phyloP scores from a whole-genome alignment of 1,140 invertebrate species.

The Rhizoglyphus robini region DNA sequence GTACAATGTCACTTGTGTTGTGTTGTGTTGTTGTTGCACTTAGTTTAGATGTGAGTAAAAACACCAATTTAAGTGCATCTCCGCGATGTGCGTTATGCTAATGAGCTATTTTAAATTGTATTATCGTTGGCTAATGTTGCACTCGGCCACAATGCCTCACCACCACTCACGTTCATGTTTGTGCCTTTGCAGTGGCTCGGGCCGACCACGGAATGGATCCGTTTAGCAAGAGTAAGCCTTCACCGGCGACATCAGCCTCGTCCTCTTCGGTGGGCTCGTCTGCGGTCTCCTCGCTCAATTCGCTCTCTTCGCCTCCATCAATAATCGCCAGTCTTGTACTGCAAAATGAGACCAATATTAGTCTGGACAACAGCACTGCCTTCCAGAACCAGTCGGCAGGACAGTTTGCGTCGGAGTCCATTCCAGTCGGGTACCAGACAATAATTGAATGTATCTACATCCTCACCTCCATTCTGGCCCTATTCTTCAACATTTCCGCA shows the following conservation, averaged over 20 bases:
- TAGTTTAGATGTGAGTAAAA: too few species aligned
- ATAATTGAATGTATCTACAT: conserved; percentile 32
- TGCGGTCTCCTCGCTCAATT: background rate
- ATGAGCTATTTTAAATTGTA: too few species aligned
- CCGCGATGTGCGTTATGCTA: too few species aligned
- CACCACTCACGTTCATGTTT: too few species aligned
- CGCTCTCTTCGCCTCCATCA: background rate
- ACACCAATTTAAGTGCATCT: too few species aligned
- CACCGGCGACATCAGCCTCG: background rate
- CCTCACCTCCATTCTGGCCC: conserved; percentile 31
- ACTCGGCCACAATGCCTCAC: too few species aligned
- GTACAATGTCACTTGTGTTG: too few species aligned
- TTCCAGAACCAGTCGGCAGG: background rate
- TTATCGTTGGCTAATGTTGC: too few species aligned
- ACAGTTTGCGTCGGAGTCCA: conserved; percentile 17
- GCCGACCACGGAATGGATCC: too few species aligned
- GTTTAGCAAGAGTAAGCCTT: background rate
- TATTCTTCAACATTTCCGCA: conserved; percentile 33
- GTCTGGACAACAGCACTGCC: background rate
- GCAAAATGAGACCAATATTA: background rate
- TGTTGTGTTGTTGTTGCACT: too few species aligned
- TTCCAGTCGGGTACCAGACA: conserved; percentile 26
- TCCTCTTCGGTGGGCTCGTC: background rate
- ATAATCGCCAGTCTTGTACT: background rate
- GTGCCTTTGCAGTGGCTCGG: too few species aligned